Evolutionary conservation across 92 coral and sea anemone species (phyloP).

Genomic region (Ricordea florida): DNA sequence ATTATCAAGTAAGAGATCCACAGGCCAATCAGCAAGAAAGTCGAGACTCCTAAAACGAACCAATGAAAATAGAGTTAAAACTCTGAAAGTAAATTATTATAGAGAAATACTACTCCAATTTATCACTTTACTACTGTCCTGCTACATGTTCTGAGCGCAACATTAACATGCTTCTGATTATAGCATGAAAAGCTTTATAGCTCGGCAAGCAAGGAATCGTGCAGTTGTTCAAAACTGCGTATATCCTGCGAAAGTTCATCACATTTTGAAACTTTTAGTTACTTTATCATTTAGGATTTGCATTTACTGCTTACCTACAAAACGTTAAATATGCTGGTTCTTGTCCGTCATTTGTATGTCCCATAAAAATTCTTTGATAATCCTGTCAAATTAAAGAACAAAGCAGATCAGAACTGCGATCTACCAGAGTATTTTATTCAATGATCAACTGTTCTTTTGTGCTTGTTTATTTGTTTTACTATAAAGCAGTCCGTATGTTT

Average conservation of each 20-base stretch:
- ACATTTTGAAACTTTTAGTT: background rate
- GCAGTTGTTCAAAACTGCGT: no score
- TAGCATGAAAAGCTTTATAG: no score
- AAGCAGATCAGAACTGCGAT: background rate
- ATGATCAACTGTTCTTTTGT: background rate
- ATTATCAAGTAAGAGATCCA: conserved; percentile 75
- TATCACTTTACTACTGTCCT: no score
- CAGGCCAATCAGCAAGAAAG: conserved; percentile 85
- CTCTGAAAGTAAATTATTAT: no score
- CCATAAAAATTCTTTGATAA: conserved; percentile 82
- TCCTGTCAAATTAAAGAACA: conserved; percentile 34
- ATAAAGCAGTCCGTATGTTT: background rate
- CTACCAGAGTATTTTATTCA: background rate
- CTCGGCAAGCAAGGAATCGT: no score
- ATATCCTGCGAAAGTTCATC: no score
- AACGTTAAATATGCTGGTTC: conserved; percentile 80
- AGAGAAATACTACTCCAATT: no score
- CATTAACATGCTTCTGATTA: no score
- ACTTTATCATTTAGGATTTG: background rate
- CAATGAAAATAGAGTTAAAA: background rate
- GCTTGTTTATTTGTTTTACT: background rate
- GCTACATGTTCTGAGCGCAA: no score
- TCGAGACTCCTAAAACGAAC: conserved; percentile 70
- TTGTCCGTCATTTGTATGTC: conserved; percentile 72
- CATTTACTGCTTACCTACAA: conserved; percentile 62